phyloP scores from a whole-genome alignment of 2,888 invertebrate species.

The Eupithecia subumbrata region DNA sequence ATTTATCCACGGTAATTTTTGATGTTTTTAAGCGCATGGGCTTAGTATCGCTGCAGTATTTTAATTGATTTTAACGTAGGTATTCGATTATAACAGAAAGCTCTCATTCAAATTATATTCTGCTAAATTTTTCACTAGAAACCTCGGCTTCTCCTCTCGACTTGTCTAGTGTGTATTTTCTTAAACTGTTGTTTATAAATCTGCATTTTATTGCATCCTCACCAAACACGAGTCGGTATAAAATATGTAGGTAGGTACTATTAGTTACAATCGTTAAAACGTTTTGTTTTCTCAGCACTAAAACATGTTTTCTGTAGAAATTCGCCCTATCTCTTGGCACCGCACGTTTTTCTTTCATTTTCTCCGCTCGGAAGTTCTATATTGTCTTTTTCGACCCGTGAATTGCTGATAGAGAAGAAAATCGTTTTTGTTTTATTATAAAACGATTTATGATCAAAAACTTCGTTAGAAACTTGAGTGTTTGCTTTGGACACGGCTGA shows the following conservation, averaged over 20 bases:
- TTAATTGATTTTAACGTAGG: neutral
- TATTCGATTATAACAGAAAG: neutral
- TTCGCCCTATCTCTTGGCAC: conserved; percentile 23
- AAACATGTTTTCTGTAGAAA: conserved; percentile 15
- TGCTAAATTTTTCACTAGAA: neutral
- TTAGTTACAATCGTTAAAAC: neutral
- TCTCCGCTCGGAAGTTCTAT: conserved; percentile 42
- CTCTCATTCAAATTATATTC: neutral
- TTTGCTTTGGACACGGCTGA: neutral
- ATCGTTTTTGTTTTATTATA: conserved; percentile 4
- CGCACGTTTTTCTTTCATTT: conserved; percentile 39
- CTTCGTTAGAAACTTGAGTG: neutral
- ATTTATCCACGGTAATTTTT: too few relatives aligned
- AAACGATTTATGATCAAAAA: neutral
- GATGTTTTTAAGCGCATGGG: too few relatives aligned
- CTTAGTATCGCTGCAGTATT: neutral
- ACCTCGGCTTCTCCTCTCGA: neutral
- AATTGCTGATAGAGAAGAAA: conserved; percentile 20
- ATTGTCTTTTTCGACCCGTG: conserved; percentile 43
- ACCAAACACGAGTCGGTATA: neutral
- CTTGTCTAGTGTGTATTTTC: neutral
- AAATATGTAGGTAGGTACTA: neutral
- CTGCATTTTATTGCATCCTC: neutral
- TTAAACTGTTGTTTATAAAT: neutral
- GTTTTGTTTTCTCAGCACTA: neutral